Evolutionary conservation across 2,113 vertebrate species (phyloP), one percentile per base, ranked within the genome.

Genomic region (Seriola aureovittata): DNA sequence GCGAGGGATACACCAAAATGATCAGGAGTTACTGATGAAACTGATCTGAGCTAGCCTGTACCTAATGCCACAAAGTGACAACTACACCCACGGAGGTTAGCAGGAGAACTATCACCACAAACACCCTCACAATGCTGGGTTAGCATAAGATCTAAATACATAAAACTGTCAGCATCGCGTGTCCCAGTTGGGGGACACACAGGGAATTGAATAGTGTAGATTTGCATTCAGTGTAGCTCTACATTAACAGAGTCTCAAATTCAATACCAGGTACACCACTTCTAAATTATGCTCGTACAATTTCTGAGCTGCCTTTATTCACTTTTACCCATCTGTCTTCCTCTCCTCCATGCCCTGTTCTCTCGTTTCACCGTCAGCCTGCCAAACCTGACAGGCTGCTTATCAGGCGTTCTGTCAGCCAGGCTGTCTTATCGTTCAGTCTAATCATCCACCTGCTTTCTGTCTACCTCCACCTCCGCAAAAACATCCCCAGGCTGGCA

Each of bases 381-480:
- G 88, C 88, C 89, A 92, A 94, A 90, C 91, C 91, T 87, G 88
- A 91, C 90, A 85, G 81, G 81, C 70, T 75, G 81, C 90, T 94
- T 93, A 93, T 93, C 92, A 88, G 91, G 81, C 81, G 16, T 84
- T 85, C 75, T 89, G 91, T 93, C 91, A 90, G 77, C 88, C 74
- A 67, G 84, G 70, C 81, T 69, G 85, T 81, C 86, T 91, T 92
- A 90, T 92, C 89, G 38, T 63, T 74, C 86, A 78, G 91, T 88
- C 76, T 73, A 89, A 92, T 91, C 85, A 89, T 90, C 90, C 92
- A 92, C 90, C 92, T 92, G 92, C 81, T 89, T 87, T 93, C 90
- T 60, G 86, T 93, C 90, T 89, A 80, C 89, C 69, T 91, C 87
- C 89, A 91, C 91, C 88, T 89, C 74, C 46, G 32, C 78, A 85